phyloP scores from a whole-genome alignment of 2,888 invertebrate species.

The Epicampocera succincta region DNA sequence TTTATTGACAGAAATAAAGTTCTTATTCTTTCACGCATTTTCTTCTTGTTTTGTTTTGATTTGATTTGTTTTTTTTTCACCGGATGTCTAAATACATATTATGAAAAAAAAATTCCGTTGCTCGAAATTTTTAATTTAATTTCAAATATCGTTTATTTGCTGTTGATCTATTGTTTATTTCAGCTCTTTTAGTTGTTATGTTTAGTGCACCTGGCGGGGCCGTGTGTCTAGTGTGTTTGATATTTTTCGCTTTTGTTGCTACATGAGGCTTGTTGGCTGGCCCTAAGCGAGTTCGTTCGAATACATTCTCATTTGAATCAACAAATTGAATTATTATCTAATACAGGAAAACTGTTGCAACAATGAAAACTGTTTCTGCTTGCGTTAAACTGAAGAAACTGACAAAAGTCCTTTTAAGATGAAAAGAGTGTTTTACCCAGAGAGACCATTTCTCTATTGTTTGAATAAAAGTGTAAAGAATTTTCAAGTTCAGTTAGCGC shows the following conservation, averaged over 20 bases:
- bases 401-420: too few relatives aligned
- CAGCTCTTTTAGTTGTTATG: conserved; percentile 35
- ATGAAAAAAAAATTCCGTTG: conserved; percentile 2
- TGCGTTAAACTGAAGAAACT: too few relatives aligned
- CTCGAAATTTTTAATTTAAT: background rate
- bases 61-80: conserved; percentile 39
- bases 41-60: too few relatives aligned
- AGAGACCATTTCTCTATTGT: too few relatives aligned
- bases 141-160: conserved; percentile 17
- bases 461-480: too few relatives aligned
- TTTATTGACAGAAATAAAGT: conserved; percentile 56
- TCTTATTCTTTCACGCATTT: conserved; percentile 51
- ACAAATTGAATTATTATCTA: too few relatives aligned
- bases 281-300: background rate
- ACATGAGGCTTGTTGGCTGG: conserved; percentile 37
- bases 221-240: conserved; percentile 11
- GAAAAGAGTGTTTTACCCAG: too few relatives aligned
- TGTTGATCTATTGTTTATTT: conserved; percentile 19
- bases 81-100: conserved; percentile 48
- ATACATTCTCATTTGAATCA: too few relatives aligned
- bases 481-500: too few relatives aligned
- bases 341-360: too few relatives aligned
- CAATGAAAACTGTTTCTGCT: too few relatives aligned
- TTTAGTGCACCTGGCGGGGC: conserved; percentile 49
- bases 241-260: too few relatives aligned